phyloP scores from a whole-genome alignment of 92 coral and sea anemone genomes.

The Heteractis magnifica region DNA sequence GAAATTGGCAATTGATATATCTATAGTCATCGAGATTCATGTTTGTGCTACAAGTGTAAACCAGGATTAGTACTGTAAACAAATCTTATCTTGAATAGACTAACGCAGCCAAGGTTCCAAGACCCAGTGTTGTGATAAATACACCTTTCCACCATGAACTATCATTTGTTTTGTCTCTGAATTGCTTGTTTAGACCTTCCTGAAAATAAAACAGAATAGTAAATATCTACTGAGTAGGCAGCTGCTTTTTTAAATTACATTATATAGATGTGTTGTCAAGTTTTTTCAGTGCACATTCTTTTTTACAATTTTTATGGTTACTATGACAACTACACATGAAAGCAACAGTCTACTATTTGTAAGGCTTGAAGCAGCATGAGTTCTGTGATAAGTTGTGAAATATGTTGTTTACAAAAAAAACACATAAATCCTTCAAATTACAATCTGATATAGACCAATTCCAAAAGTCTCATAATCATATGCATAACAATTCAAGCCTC shows the following conservation, averaged over 20 bases:
- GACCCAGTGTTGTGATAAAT: slow-evolving; percentile 89
- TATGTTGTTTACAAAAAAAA: no score
- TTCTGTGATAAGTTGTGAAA: no score
- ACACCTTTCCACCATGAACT: slow-evolving; percentile 97
- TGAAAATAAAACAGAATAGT: slow-evolving; percentile 12
- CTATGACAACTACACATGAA: background rate
- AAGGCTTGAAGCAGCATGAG: no score
- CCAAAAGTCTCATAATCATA: no score
- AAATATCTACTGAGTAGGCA: background rate
- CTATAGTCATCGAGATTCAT: no score
- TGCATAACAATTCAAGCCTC: no score
- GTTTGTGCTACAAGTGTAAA: background rate
- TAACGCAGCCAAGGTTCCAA: slow-evolving; percentile 93
- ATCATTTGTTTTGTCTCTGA: slow-evolving; percentile 65
- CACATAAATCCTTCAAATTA: no score
- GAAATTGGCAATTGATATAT: no score
- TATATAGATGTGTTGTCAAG: background rate
- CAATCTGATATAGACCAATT: no score
- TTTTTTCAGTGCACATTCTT: background rate
- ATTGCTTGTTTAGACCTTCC: slow-evolving; percentile 81
- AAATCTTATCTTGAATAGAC: slow-evolving; percentile 73
- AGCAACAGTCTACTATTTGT: background rate
- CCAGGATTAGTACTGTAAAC: no score
- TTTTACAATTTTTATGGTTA: background rate
- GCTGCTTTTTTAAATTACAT: background rate